A percentile compares a stretch with the other conserved stretches of the same genome.
Evolutionary conservation across 1,140 invertebrate genomes (phyloP).

Genomic region (Drosophila repletoides): DNA sequence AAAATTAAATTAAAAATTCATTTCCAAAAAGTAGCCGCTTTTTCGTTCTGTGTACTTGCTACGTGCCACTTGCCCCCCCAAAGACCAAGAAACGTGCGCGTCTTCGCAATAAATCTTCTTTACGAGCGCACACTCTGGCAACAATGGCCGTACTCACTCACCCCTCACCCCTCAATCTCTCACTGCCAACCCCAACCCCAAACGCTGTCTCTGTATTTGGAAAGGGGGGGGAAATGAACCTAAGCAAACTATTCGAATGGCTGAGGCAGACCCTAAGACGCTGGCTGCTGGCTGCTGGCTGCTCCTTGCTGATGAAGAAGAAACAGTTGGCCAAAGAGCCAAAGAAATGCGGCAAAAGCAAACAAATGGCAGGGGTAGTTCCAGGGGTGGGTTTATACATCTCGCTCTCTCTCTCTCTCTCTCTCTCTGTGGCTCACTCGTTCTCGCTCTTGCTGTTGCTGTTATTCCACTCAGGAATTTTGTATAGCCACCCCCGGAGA

Average conservation of each 20-base stretch:
- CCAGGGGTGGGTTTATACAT: slow-evolving; percentile 70
- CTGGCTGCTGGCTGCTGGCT: slow-evolving; percentile 24
- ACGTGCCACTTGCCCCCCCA: slow-evolving; percentile 50
- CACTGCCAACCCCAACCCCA: slow-evolving; percentile 1
- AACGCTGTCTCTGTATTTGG: background rate
- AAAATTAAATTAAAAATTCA: no score
- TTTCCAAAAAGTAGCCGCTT: no score
- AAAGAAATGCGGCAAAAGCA: slow-evolving; percentile 77
- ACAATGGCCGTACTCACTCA: slow-evolving; percentile 69
- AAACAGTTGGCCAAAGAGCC: slow-evolving; percentile 62
- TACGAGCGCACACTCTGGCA: slow-evolving; percentile 82
- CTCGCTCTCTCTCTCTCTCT: no score
- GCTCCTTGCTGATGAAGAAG: slow-evolving; percentile 33
- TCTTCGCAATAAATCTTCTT: slow-evolving; percentile 82
- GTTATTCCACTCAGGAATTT: slow-evolving; percentile 68
- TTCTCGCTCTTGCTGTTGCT: slow-evolving; percentile 39
- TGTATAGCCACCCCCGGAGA: slow-evolving; percentile 58
- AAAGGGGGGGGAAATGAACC: slow-evolving; percentile 72
- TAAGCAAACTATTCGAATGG: slow-evolving; percentile 82
- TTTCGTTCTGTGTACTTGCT: no score
- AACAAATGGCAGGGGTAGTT: slow-evolving; percentile 59
- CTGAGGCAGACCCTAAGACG: slow-evolving; percentile 55
- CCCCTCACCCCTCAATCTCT: slow-evolving; percentile 7
- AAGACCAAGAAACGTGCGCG: slow-evolving; percentile 75
- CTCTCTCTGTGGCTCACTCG: no score